Evolutionary conservation across 2,113 vertebrate species (phyloP), one percentile per base, ranked within the genome.

Genomic region (Dipodomys merriami): DNA sequence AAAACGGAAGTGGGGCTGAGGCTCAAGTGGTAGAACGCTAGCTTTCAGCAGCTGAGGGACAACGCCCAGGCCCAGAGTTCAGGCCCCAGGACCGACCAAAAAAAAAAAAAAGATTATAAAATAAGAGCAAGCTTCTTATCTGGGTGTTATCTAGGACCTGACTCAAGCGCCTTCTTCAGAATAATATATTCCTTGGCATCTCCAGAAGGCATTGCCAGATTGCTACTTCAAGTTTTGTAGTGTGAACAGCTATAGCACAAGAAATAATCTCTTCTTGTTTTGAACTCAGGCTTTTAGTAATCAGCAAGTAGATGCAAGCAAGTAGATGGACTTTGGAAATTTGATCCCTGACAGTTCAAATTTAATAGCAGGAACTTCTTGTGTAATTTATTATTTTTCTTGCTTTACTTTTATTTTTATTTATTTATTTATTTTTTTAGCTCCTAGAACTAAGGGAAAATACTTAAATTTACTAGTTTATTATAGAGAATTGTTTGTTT

Each of bases 331-430:
- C 5, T 22, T 76, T 4, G 30, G 60, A 29, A 13, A 19, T 60
- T 72, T 76, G 64, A 12, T n/a, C 39, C 9, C 62, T 44, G 39
- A 23, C 79, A 33, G 46, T 30, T 95, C 29, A 62, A n/a, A 84
- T 72, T 84, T 78, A 87, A 15, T 8, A 46, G 16, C 22, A 62
- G 1, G 72, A 67, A 33, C 60, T 13, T 78, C 25, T 76, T 33
- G 29, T 88, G 49, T 65, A 29, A 62, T 72, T 71, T 90, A 35
- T 57, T 76, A 35, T 71, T 90, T 87, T 85, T 69, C 39, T 64
- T 90, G 57, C 69, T 88, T 18, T 62, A 33, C 62, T 49, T 92
- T 94, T 68, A 72, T 64, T n/a, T n/a, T n/a, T n/a, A n/a, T n/a
- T n/a, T n/a, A n/a, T n/a, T n/a, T n/a, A n/a, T n/a, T n/a, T n/a